Percentiles rank a stretch among this genome's conserved stretches.
These are phyloP conservation scores for Campoletis raptor DNA, from an alignment of 2,888 invertebrate genomes.

Conservation along the genomic window DNA sequence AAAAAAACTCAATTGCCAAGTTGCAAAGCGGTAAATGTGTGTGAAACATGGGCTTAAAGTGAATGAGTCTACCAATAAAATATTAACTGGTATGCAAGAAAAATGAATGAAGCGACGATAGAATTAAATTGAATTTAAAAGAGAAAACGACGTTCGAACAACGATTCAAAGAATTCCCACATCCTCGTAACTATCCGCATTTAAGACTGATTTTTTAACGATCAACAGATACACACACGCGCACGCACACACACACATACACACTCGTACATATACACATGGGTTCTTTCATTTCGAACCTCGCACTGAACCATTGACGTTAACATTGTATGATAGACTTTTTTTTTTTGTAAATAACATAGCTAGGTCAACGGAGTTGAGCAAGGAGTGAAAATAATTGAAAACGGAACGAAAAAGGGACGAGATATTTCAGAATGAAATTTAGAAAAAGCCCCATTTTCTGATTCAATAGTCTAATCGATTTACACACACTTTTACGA, in stretches of 20 bases:
- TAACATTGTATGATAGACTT: slow-evolving; percentile 63
- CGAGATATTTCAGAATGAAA: slow-evolving; percentile 71
- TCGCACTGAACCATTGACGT: slow-evolving; percentile 65
- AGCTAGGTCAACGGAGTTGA: slow-evolving; percentile 66
- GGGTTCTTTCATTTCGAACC: slow-evolving; percentile 64
- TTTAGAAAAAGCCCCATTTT: slow-evolving; percentile 67
- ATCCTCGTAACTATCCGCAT: slow-evolving; percentile 75
- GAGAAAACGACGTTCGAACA: slow-evolving; percentile 71
- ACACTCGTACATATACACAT: not conserved
- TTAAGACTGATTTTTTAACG: slow-evolving; percentile 82
- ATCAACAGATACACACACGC: slow-evolving; percentile 44
- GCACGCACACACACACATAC: slow-evolving; percentile 36
- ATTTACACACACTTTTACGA: slow-evolving; percentile 67
- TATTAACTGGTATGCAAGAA: slow-evolving; percentile 38
- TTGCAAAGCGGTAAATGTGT: not conserved
- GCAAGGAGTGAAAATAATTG: slow-evolving; percentile 32
- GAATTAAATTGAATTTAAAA: slow-evolving; percentile 6
- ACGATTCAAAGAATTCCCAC: slow-evolving; percentile 75
- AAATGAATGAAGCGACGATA: slow-evolving; percentile 24
- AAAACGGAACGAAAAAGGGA: slow-evolving; percentile 27
- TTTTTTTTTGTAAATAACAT: slow-evolving; percentile 76
- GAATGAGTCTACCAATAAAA: slow-evolving; percentile 38
- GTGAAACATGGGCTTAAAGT: not conserved
- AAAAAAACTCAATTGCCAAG: not conserved
- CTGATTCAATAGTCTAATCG: slow-evolving; percentile 71